Percentiles rank a stretch among this genome's conserved stretches.
Evolutionary conservation across 2,113 vertebrate genomes (phyloP).

Genomic region (Scortum barcoo): DNA sequence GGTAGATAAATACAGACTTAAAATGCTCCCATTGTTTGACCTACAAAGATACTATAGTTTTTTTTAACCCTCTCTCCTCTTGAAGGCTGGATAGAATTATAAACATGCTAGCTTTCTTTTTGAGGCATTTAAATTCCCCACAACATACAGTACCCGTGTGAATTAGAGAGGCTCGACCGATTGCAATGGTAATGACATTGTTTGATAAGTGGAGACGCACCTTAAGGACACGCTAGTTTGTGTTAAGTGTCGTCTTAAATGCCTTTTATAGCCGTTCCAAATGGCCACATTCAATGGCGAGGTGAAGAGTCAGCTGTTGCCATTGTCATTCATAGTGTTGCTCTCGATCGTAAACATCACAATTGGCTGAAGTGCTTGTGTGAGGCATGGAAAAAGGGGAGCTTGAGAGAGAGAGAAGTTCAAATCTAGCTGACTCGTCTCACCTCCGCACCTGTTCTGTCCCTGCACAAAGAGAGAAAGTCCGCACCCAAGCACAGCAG

Average conservation of each 20-base stretch:
- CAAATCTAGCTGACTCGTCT: neutral
- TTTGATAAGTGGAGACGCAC: constrained; percentile 4
- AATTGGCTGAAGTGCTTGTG: neutral
- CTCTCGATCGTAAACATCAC: too few species aligned
- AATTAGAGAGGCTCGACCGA: neutral
- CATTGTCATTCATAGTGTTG: neutral
- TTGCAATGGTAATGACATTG: neutral
- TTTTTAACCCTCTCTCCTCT: neutral
- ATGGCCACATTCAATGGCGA: neutral
- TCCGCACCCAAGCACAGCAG: neutral
- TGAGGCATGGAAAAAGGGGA: neutral
- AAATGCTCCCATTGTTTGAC: constrained; percentile 52
- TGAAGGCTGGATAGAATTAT: too few species aligned
- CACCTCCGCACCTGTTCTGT: neutral
- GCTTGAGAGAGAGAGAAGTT: neutral
- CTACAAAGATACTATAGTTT: constrained; percentile 13
- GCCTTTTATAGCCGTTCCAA: neutral
- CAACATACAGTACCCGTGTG: neutral
- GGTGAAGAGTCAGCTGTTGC: neutral
- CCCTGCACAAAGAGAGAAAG: neutral
- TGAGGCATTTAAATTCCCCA: constrained; percentile 1
- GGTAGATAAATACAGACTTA: constrained; percentile 8
- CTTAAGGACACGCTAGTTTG: neutral
- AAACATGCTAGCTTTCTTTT: neutral
- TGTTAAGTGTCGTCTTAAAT: neutral